Conservation (phyloP, 2,888 invertebrate genomes). For the Sericinus montela region DNA sequence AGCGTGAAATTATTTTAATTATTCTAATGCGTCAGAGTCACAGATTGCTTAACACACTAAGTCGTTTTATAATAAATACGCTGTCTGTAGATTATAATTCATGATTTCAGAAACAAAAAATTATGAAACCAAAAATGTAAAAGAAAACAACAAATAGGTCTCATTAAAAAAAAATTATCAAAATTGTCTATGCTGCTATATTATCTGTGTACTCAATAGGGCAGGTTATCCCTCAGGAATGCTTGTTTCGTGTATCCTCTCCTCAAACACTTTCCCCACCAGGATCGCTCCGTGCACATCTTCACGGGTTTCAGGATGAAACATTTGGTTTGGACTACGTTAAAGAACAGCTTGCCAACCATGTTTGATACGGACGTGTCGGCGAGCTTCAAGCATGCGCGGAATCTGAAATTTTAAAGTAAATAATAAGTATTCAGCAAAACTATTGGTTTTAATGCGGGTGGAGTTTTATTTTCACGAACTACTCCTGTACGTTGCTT, state of each 20-base stretch:
- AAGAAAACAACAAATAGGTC: no score
- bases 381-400: slow-evolving; percentile 93
- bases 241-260: slow-evolving; percentile 85
- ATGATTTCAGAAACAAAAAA: no score
- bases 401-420: slow-evolving; percentile 84
- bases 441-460: no score
- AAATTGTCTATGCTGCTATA: neutral
- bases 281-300: slow-evolving; percentile 86
- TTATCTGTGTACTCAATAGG: slow-evolving; percentile 78
- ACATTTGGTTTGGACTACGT: slow-evolving; percentile 96
- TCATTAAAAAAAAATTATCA: no score
- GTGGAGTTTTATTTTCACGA: no score
- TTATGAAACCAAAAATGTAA: no score
- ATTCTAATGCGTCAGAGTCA: no score
- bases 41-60: no score
- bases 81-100: no score
- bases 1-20: no score
- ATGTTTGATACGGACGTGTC: slow-evolving; percentile 92
- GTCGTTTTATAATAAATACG: no score
- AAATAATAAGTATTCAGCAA: neutral
- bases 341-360: slow-evolving; percentile 96
- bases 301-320: slow-evolving; percentile 90
- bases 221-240: slow-evolving; percentile 85
- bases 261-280: slow-evolving; percentile 90
- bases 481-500: no score